A percentile compares a stretch with the other conserved stretches of the same genome.
These are phyloP conservation scores for Andrena praecox DNA, from an alignment of 2,888 invertebrate genomes.

Conservation along the genomic window DNA sequence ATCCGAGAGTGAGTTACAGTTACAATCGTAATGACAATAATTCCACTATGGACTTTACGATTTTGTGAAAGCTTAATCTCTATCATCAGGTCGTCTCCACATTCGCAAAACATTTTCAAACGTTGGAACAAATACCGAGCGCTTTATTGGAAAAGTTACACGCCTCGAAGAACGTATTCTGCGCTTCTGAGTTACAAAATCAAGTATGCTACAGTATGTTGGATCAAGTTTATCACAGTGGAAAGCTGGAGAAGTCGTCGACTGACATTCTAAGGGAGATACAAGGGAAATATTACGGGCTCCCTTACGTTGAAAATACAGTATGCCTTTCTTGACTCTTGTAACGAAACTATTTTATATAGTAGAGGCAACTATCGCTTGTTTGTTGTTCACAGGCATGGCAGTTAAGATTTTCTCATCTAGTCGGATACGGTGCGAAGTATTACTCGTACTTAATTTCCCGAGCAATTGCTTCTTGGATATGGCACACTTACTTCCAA, in stretches of 20 bases:
- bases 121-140: constrained; percentile 93
- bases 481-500: constrained; percentile 96
- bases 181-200: constrained; percentile 94
- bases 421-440: constrained; percentile 99
- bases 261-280: constrained; percentile 91
- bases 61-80: constrained; percentile 6
- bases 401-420: constrained; percentile 98
- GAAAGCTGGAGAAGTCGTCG: constrained; percentile 84
- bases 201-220: constrained; percentile 97
- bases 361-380: too few relatives aligned
- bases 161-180: constrained; percentile 94
- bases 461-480: constrained; percentile 95
- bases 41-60: neutral
- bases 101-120: constrained; percentile 96
- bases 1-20: constrained; percentile 88
- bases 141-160: constrained; percentile 92
- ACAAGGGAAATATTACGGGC: constrained; percentile 93
- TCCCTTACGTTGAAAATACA: constrained; percentile 95
- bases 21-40: neutral
- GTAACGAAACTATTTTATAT: constrained; percentile 9
- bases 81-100: constrained; percentile 89
- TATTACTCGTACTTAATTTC: constrained; percentile 99
- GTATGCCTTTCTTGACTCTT: constrained; percentile 84
- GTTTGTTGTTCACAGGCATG: constrained; percentile 89
- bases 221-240: constrained; percentile 95